A percentile compares a stretch with the other conserved stretches of the same genome.
Conservation (phyloP, 2,113 vertebrate species). For the Zosterops borbonicus region DNA sequence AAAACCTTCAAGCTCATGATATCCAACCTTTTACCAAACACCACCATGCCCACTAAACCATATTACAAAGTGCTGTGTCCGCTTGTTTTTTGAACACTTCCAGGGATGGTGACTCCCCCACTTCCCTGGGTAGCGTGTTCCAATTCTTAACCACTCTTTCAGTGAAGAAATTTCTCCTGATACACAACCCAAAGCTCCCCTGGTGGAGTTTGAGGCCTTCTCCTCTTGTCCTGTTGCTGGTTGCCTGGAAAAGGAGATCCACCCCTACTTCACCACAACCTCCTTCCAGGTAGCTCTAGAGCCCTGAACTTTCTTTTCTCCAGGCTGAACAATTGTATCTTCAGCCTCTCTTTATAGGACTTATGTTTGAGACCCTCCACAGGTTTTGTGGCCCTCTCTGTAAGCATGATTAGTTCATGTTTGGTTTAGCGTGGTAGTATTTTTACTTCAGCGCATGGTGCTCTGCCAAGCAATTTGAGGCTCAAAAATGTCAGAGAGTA, state of each 20-base stretch:
- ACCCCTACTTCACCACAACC: fast-evolving
- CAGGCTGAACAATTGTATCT: background rate
- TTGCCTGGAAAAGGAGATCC: background rate
- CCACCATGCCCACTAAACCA: background rate
- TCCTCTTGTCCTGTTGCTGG: background rate
- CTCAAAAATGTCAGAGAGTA: background rate
- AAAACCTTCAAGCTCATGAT: background rate
- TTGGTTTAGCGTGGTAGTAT: background rate
- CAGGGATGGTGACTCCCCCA: background rate
- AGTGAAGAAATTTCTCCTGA: background rate
- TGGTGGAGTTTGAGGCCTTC: background rate
- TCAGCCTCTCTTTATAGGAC: background rate
- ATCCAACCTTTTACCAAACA: background rate
- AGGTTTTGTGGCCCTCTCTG: fast-evolving
- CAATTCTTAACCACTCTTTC: background rate
- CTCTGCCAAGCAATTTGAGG: background rate
- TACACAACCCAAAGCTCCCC: background rate
- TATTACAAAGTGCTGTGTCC: no score
- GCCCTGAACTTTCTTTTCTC: background rate
- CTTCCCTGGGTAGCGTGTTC: background rate
- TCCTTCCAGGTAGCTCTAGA: background rate
- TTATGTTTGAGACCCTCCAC: background rate
- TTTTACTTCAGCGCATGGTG: fast-evolving
- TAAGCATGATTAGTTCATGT: background rate
- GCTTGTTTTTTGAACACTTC: background rate